phyloP scores from a whole-genome alignment of 2,113 vertebrate species.

The Noctilio leporinus region DNA sequence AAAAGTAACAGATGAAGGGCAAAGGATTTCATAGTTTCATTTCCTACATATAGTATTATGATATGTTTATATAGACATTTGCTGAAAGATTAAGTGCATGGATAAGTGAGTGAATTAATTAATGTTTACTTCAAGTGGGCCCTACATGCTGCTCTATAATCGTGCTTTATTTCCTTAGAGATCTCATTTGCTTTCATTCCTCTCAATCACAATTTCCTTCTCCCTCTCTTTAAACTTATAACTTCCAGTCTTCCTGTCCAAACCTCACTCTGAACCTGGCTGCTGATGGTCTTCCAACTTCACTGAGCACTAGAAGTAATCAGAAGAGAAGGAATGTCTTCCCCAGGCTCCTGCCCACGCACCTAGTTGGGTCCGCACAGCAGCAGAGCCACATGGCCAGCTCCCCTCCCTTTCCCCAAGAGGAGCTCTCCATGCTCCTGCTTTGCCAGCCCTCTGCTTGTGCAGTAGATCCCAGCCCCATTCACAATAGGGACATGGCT shows the following conservation, averaged over 20 bases:
- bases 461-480: background rate
- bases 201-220: background rate
- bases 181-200: background rate
- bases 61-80: background rate
- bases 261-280: background rate
- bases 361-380: too few species aligned
- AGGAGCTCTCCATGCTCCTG: background rate
- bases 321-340: background rate
- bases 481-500: background rate
- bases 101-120: background rate
- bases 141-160: background rate
- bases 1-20: background rate
- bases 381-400: accelerated
- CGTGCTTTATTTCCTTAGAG: background rate
- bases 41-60: background rate
- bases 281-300: background rate
- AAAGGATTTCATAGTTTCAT: background rate
- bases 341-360: background rate
- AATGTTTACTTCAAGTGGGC: background rate
- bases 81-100: background rate
- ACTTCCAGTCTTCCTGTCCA: background rate
- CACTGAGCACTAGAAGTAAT: background rate
- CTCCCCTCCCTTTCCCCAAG: background rate
- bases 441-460: background rate
- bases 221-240: background rate